Conservation (phyloP, 2,113 vertebrate genomes). For the Gnathonemus longibarbis region DNA sequence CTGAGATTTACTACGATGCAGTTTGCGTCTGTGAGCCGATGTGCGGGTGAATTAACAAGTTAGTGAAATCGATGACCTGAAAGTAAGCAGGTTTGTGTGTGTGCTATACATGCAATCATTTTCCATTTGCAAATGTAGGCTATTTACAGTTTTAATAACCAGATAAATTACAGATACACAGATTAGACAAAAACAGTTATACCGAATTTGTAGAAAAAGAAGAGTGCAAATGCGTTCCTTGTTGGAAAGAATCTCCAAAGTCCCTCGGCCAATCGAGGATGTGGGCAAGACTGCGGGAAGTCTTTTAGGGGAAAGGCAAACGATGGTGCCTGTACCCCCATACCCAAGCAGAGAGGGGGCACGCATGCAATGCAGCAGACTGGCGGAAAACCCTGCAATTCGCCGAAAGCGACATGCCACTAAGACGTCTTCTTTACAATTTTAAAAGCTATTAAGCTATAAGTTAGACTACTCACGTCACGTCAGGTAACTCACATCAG, state of each 20-base stretch:
- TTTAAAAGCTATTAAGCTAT: neutral
- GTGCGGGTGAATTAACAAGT: neutral
- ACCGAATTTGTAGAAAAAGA: neutral
- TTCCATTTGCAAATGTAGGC: neutral
- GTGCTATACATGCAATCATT: neutral
- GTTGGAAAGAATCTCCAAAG: neutral
- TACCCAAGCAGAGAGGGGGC: neutral
- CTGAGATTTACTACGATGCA: neutral
- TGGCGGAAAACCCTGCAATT: neutral
- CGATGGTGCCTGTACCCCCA: neutral
- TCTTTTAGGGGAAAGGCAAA: constrained; percentile 3
- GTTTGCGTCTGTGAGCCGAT: neutral
- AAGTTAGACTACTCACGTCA: neutral
- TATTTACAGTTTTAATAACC: neutral
- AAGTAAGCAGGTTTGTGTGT: neutral
- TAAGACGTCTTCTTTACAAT: neutral
- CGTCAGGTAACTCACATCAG: neutral
- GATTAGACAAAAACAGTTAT: neutral
- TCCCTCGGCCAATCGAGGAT: neutral
- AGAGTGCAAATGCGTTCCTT: neutral
- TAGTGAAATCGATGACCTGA: neutral
- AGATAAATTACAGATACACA: neutral
- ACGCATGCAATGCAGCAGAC: neutral
- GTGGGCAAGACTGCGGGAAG: neutral
- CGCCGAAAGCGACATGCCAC: neutral